Evolutionary conservation across 2,797 vertebrate genomes (phyloP).

Genomic region (Hoplostethus atlanticus): DNA sequence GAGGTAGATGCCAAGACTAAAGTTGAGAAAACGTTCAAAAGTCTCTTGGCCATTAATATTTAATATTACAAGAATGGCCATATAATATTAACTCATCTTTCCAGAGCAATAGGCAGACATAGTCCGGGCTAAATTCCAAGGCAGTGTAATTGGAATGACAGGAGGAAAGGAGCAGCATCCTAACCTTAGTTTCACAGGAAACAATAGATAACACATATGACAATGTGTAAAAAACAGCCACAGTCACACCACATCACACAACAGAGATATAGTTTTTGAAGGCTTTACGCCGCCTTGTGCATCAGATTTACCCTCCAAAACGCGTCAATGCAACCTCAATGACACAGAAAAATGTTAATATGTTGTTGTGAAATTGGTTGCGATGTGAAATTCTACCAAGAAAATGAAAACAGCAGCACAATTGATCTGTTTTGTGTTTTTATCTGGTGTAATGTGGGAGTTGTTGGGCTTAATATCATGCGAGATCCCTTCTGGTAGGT

Average conservation of each 20-base stretch:
- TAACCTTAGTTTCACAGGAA: too few relatives aligned
- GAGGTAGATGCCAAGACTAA: neutral
- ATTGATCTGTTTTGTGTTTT: conserved; percentile 2
- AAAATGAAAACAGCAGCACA: neutral
- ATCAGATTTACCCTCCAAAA: too few relatives aligned
- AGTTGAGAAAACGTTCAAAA: neutral
- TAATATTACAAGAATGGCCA: neutral
- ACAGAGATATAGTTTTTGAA: too few relatives aligned
- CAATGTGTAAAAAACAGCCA: too few relatives aligned
- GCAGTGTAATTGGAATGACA: neutral
- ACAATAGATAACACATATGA: too few relatives aligned
- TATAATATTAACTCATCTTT: neutral
- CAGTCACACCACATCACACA: too few relatives aligned
- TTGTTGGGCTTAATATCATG: neutral
- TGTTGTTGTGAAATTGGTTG: neutral
- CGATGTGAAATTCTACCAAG: conserved; percentile 13
- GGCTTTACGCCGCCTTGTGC: too few relatives aligned
- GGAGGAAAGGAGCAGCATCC: too few relatives aligned
- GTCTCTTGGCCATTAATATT: neutral
- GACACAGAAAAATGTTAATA: conserved; percentile 23
- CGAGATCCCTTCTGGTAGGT: conserved; percentile 2
- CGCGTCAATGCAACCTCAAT: neutral
- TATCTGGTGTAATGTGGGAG: neutral
- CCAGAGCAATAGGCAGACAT: neutral
- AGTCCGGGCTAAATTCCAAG: neutral